These are phyloP conservation scores for Sebastes nivosus DNA, from an alignment of 2,797 vertebrate genomes.

Conservation along the genomic window DNA sequence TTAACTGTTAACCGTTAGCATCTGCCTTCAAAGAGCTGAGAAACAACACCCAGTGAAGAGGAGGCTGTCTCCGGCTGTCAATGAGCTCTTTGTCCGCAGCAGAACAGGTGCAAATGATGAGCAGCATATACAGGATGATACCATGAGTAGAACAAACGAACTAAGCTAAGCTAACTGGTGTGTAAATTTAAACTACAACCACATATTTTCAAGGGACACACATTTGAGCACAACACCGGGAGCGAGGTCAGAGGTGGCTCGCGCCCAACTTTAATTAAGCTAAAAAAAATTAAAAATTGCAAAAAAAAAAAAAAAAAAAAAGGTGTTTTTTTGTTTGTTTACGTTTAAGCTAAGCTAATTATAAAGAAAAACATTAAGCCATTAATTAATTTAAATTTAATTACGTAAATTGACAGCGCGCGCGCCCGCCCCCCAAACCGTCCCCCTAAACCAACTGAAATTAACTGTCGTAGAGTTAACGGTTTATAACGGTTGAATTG, in stretches of 20 bases:
- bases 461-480: fast-evolving
- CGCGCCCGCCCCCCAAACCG: not conserved
- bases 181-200: not conserved
- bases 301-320: too few relatives aligned
- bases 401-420: not conserved
- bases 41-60: not conserved
- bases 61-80: not conserved
- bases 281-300: fast-evolving
- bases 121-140: not conserved
- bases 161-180: not conserved
- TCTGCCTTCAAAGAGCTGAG: not conserved
- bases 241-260: not conserved
- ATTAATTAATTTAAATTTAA: too few relatives aligned
- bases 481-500: too few relatives aligned
- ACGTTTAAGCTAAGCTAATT: fast-evolving
- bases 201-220: not conserved
- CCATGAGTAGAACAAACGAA: not conserved
- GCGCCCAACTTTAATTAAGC: not conserved
- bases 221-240: not conserved
- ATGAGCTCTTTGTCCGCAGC: conserved; percentile 6
- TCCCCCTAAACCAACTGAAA: not conserved
- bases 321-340: not conserved
- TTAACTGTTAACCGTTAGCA: too few relatives aligned
- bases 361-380: not conserved
- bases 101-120: conserved; percentile 28